Base-by-base conservation (phyloP, 2,113 vertebrate species). In the Dendropsophus ebraccatus region DNA sequence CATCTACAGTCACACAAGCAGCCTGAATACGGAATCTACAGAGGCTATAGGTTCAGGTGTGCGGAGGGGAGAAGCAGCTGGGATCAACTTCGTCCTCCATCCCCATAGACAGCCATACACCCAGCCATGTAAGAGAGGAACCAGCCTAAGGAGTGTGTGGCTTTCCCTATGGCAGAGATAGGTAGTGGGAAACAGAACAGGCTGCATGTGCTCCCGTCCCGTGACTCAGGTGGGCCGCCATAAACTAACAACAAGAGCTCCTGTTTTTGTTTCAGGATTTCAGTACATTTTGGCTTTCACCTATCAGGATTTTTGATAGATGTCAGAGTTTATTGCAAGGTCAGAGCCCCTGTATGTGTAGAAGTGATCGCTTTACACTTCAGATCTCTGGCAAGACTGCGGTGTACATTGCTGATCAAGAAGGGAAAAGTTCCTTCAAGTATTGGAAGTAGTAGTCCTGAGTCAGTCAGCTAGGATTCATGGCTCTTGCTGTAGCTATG, bases 1-100 rank as follows among this genome's bases (percentile, higher is more conserved):
- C 67, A 70, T 37, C 67, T 70, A 69, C 30, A 69, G 65, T 69
- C 65, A 35, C n/a, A 62, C 62, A 30, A 32, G 62, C 16, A 67
- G 14, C 13, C 30, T 67, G 28, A 67, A 67, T 30, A 17, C 62
- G 3, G 23, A 67, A 30, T n/a, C n/a, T n/a, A 67, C 13, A 32
- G 17, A 67, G 62, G 62, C 13, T 10, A 21, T 69, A 69, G 19
- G 13, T 35, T 69, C 65, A 35, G 30, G 30, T 9, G 14, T 19
- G 6, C 30, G 7, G 13, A 32, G 13, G 13, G 28, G 1, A 8
- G 62, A 32, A 13, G 14, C 6, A 4, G 32, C 65, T 69, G 23
- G 35, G 19, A 70, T 41, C 12, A 7, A 19, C 19, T 41, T 17
- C 35, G 4, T 41, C 67, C 28, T 32, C 62, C 67, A 23, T 37